Conservation (phyloP, 2,113 vertebrate genomes). For the Tinamus guttatus region DNA sequence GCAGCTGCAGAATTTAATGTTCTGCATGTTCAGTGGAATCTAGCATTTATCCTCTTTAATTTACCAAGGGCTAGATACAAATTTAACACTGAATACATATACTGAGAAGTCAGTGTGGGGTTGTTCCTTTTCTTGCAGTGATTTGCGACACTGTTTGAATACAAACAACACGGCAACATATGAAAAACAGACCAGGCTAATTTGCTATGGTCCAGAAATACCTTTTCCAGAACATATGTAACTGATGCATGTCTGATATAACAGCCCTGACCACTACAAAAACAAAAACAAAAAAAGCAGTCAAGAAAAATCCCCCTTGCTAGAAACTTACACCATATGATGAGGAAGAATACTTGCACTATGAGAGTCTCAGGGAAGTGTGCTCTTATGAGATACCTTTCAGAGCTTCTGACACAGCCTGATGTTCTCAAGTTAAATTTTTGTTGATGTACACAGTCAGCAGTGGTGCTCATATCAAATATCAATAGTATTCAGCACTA, state of each 20-base stretch:
- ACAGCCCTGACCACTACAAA: not conserved
- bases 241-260: not conserved
- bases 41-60: not conserved
- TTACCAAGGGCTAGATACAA: not conserved
- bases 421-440: not conserved
- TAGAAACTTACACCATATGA: not conserved
- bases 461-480: not conserved
- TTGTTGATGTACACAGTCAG: not conserved
- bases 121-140: not conserved
- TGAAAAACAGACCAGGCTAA: not conserved
- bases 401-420: not conserved
- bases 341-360: not conserved
- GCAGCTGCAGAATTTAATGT: not conserved
- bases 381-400: not conserved
- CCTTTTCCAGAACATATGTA: accelerated
- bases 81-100: not conserved
- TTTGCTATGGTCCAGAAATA: not conserved
- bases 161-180: not conserved
- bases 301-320: not conserved
- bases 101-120: not conserved
- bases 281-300: not conserved
- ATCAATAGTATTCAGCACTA: not conserved
- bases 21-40: not conserved
- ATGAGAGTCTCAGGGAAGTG: not conserved
- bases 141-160: not conserved